These are phyloP conservation scores for Periplaneta americana DNA, from an alignment of 1,140 invertebrate species.

Conservation along the genomic window DNA sequence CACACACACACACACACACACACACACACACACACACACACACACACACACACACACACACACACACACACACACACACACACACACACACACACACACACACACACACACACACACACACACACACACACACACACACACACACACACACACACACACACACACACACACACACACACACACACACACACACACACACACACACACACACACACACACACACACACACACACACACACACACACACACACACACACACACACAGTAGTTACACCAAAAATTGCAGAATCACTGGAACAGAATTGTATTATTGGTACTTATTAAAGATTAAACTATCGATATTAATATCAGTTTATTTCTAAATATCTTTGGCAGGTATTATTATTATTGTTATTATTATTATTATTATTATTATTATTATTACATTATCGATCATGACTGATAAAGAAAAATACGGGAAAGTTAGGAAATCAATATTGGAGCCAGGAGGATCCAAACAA, in stretches of 20 bases:
- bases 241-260: slow-evolving; percentile 16
- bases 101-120: slow-evolving; percentile 16
- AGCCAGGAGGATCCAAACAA: no score
- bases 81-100: slow-evolving; percentile 16
- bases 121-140: slow-evolving; percentile 16
- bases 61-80: slow-evolving; percentile 16
- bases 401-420: no score
- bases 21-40: slow-evolving; percentile 16
- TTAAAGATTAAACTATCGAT: no score
- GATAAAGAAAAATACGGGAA: no score
- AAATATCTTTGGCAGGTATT: no score
- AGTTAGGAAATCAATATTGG: no score
- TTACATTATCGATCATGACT: no score
- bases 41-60: slow-evolving; percentile 16
- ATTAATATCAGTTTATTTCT: no score
- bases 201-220: slow-evolving; percentile 16
- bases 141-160: slow-evolving; percentile 16
- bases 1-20: slow-evolving; percentile 16
- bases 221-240: slow-evolving; percentile 16
- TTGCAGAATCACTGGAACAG: no score
- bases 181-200: slow-evolving; percentile 16
- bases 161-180: slow-evolving; percentile 16
- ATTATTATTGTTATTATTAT: no score
- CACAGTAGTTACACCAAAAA: no score
- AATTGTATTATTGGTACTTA: no score